Evolutionary conservation across 1,140 invertebrate genomes (phyloP), one percentile per base, ranked within the genome.

Genomic region (Copidosoma floridanum): DNA sequence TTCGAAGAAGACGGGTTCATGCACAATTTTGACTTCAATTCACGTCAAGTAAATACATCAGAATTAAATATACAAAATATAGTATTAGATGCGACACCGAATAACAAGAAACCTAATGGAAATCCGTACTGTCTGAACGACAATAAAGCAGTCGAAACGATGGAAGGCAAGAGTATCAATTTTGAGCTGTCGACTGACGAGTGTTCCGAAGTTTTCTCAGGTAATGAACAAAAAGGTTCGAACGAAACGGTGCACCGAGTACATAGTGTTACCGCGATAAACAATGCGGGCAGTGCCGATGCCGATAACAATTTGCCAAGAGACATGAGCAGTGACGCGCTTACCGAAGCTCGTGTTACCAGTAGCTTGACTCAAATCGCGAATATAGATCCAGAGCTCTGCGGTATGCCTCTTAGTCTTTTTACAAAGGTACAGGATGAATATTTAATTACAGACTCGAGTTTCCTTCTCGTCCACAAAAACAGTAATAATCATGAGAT

Each of bases 331-430:
- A 82, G 81, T 24, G 86, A 88, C 63, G 82, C 85, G 1, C 74
- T 86, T 26, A 82, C 83, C 1, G 84, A 83, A 65, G 81, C 83
- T 29, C 79, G 79, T 61, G 69, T 76, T 44, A 78, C 81, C 11
- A 81, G 75, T 26, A 83, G 77, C 65, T 78, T 84, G 59, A 79
- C 74, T 1, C 79, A 81, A 63, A 77, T 83, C 7, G 84, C 84
- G 24, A 85, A 87, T 65, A 77, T 90, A 32, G 86, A 87, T 74
- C 84, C 86, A 40, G 82, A 87, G 38, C 85, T 89, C 23, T 96
- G 90, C 80, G 94, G 94, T 14, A 87, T 97, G 66, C 96, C 96
- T 2, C 80, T 98, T 16, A 83, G 86, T 61, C 84, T 98, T 51
- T 98, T 97, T 79, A 89, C 88, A 26, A 91, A 95, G 81, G 88